phyloP scores from a whole-genome alignment of 2,888 invertebrate genomes.

The Neuroscelio doddi region DNA sequence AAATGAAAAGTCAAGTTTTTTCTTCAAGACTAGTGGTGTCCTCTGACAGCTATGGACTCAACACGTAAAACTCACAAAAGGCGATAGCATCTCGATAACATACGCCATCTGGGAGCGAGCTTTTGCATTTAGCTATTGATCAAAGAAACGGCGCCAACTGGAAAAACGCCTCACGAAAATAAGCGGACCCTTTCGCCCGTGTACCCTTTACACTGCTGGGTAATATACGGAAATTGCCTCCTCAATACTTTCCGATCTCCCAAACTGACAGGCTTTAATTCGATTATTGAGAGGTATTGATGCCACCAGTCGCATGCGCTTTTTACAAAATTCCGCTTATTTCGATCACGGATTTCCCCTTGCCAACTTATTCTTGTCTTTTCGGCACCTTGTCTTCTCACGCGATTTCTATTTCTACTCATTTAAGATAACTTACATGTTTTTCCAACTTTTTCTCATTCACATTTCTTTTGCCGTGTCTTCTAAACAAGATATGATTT shows the following conservation, averaged over 20 bases:
- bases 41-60: constrained; percentile 54
- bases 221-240: constrained; percentile 52
- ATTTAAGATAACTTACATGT: too few relatives aligned
- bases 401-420: too few relatives aligned
- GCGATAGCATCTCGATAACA: constrained; percentile 46
- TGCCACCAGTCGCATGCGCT: too few relatives aligned
- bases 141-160: constrained; percentile 62
- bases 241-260: constrained; percentile 44
- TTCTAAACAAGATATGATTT: too few relatives aligned
- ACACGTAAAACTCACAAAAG: constrained; percentile 31
- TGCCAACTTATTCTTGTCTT: too few relatives aligned
- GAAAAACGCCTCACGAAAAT: constrained; percentile 46
- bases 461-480: too few relatives aligned
- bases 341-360: too few relatives aligned
- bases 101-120: constrained; percentile 60
- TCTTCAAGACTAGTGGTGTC: constrained; percentile 54
- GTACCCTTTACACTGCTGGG: constrained; percentile 30
- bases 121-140: constrained; percentile 60
- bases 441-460: too few relatives aligned
- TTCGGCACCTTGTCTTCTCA: too few relatives aligned
- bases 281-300: constrained; percentile 18
- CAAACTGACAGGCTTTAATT: constrained; percentile 32
- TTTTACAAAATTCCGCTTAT: too few relatives aligned
- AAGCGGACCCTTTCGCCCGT: constrained; percentile 34
- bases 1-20: not conserved